A percentile compares a stretch with the other conserved stretches of the same genome.
These are phyloP conservation scores for Drosophila neoperkinsi DNA, from an alignment of 2,888 invertebrate genomes.

Conservation along the genomic window DNA sequence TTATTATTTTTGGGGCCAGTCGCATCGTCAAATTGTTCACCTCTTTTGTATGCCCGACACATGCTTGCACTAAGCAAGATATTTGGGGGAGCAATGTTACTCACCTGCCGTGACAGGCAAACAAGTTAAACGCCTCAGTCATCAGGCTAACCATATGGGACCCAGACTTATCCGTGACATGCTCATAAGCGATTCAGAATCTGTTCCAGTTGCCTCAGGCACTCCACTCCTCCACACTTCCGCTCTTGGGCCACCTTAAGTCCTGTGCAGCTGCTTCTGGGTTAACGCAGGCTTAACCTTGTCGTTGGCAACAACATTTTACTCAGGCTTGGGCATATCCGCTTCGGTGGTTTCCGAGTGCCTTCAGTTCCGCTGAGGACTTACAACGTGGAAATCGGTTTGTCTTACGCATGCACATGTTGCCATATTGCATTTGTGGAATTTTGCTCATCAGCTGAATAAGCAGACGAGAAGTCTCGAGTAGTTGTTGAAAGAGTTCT, in stretches of 20 bases:
- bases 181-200: slow-evolving; percentile 59
- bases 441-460: slow-evolving; percentile 14
- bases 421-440: slow-evolving; percentile 53
- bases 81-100: slow-evolving; percentile 52
- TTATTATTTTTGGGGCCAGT: slow-evolving; percentile 4
- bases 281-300: slow-evolving; percentile 65
- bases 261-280: background rate
- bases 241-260: background rate
- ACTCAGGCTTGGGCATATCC: slow-evolving; percentile 36
- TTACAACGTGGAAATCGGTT: slow-evolving; percentile 71
- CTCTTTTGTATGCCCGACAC: slow-evolving; percentile 66
- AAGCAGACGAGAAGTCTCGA: slow-evolving; percentile 4
- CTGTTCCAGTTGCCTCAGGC: slow-evolving; percentile 42
- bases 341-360: slow-evolving; percentile 28
- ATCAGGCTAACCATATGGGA: slow-evolving; percentile 56
- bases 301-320: slow-evolving; percentile 47
- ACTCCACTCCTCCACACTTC: background rate
- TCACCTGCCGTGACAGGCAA: slow-evolving; percentile 68
- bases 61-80: slow-evolving; percentile 49
- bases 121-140: slow-evolving; percentile 52
- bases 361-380: slow-evolving; percentile 50
- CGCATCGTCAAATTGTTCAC: slow-evolving; percentile 22
- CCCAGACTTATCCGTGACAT: slow-evolving; percentile 30
- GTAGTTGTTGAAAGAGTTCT: slow-evolving; percentile 18
- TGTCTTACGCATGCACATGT: slow-evolving; percentile 70